Evolutionary conservation across 1,140 invertebrate species (phyloP), one percentile per base, ranked within the genome.

Genomic region (Lasaia peninsularis): DNA sequence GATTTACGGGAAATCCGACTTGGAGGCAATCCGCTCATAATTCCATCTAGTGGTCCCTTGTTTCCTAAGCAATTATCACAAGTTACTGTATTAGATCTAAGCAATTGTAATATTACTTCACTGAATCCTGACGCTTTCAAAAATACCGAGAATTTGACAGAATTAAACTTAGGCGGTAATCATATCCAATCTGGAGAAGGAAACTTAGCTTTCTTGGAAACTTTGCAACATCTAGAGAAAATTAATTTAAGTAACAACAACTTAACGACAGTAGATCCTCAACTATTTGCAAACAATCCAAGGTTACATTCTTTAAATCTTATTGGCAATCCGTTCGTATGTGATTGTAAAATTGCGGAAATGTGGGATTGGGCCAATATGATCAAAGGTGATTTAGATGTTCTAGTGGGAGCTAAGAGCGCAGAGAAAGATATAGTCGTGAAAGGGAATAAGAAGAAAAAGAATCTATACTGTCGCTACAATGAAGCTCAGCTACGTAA

Each of bases 341-440:
- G 94, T 64, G 92, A 93, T 66, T 95, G 94, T 62, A 92, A 92
- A 24, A 91, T 94, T 33, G 90, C 91, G 0, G 92, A 94, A 33
- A 92, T 94, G 88, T 94, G 93, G 93, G 90, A 93, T 63, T 95
- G 93, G 94, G 93, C 93, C 0, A 75, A 91, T 16, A 90, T 91
- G 65, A 90, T 90, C 1, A 93, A 93, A 62, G 92, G 92, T 8
- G 92, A 94, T 71, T 73, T 94, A 10, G 90, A 92, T 28, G 90
- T 94, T 11, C 78, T 94, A 3, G 86, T 93, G 9, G 93, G 93
- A 44, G 93, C 93, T 5, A 91, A 92, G 34, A 91, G 92, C 1
- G 90, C 89, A 2, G 89, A 90, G 24, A 91, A 91, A 62, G 91
- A 92, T 58, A 90, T 91, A 33, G 86, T 89, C 0, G 86, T 90